Evolutionary conservation across 2,113 vertebrate genomes (phyloP).

Genomic region (Recurvirostra avosetta): DNA sequence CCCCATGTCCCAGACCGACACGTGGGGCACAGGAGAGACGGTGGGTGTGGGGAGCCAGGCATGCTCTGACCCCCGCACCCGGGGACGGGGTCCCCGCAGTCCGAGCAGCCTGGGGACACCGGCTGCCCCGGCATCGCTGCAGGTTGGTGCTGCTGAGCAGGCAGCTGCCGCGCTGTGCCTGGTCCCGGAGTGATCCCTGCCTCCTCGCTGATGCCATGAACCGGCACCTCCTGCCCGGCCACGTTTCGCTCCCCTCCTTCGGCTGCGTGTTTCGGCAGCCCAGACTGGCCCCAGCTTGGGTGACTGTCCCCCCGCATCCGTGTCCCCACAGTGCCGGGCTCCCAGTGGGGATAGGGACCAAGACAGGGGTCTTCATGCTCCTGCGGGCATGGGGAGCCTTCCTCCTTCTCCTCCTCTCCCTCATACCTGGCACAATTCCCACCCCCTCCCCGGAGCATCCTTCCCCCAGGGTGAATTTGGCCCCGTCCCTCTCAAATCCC

Average conservation of each 20-base stretch:
- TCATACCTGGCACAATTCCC: neutral
- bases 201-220: fast-evolving
- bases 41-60: neutral
- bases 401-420: neutral
- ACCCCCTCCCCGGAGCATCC: neutral
- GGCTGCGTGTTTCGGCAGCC: fast-evolving
- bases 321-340: neutral
- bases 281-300: neutral
- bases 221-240: neutral
- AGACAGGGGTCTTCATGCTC: neutral
- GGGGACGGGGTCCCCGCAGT: fast-evolving
- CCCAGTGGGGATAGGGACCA: neutral
- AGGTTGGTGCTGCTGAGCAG: fast-evolving
- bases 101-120: neutral
- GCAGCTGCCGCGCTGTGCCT: neutral
- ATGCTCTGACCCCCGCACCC: no score
- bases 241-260: fast-evolving
- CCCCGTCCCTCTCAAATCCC: neutral
- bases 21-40: fast-evolving
- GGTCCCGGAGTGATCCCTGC: neutral
- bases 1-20: fast-evolving
- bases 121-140: fast-evolving
- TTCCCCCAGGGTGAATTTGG: neutral
- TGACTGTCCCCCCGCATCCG: fast-evolving
- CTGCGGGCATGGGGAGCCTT: fast-evolving